phyloP scores from a whole-genome alignment of 2,888 invertebrate species.

The Atethmia centrago region DNA sequence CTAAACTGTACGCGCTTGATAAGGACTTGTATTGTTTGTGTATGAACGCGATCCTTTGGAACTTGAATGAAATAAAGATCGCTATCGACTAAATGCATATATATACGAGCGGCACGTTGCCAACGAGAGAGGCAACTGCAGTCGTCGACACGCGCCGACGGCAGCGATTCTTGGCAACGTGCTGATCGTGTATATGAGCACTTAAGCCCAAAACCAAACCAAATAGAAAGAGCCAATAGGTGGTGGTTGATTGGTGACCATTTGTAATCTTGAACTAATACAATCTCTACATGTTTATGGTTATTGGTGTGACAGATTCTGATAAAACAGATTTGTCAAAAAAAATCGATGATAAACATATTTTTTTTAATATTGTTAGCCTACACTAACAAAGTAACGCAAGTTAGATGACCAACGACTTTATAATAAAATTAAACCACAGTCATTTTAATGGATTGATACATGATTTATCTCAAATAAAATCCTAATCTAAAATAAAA shows the following conservation, averaged over 20 bases:
- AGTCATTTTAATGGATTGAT: background rate
- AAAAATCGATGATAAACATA: background rate
- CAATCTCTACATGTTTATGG: background rate
- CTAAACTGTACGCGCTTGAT: constrained; percentile 93
- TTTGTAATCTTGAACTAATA: background rate
- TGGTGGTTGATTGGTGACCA: background rate
- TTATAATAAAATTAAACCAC: background rate
- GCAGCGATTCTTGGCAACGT: too few species aligned
- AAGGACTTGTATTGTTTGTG: constrained; percentile 75
- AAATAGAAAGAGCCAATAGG: background rate
- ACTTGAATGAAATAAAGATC: background rate
- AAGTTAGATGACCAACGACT: background rate
- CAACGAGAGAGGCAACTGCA: too few species aligned
- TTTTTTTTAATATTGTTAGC: background rate
- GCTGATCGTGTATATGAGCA: too few species aligned
- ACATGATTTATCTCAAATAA: background rate
- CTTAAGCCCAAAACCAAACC: background rate
- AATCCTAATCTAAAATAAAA: background rate
- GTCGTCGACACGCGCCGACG: too few species aligned
- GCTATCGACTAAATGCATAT: background rate
- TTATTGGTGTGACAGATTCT: background rate
- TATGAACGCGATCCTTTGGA: background rate
- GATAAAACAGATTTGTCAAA: background rate
- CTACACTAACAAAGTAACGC: background rate
- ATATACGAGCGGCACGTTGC: too few species aligned